Percentiles rank a stretch among this genome's conserved stretches.
Conservation (phyloP, 2,113 vertebrate genomes). For the Cyprinus carpio region DNA sequence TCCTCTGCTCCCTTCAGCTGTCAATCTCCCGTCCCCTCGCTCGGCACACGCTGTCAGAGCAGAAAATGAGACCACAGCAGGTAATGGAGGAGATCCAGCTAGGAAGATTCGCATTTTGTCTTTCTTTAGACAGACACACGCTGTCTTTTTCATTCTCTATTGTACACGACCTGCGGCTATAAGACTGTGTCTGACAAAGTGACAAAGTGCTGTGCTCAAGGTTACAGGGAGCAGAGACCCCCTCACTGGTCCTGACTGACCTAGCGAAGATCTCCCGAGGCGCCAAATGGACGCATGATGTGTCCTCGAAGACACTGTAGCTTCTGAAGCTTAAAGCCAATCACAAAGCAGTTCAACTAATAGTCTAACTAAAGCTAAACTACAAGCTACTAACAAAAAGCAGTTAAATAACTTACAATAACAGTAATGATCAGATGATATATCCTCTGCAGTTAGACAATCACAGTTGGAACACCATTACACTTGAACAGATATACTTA, state of each 20-base stretch:
- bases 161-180: neutral
- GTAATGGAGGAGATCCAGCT: constrained; percentile 43
- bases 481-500: neutral
- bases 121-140: constrained; percentile 18
- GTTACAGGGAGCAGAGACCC: constrained; percentile 10
- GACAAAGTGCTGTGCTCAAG: neutral
- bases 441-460: neutral
- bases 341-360: neutral
- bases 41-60: constrained; percentile 52
- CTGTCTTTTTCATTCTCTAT: constrained; percentile 8
- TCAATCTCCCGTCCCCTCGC: constrained; percentile 20
- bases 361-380: neutral
- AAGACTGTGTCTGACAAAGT: constrained; percentile 6
- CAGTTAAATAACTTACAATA: neutral
- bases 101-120: constrained; percentile 19
- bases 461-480: neutral
- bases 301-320: constrained; percentile 4
- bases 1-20: neutral
- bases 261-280: neutral
- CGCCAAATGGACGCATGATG: constrained; percentile 8
- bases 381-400: neutral
- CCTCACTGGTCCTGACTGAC: constrained; percentile 4
- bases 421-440: neutral
- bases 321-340: neutral
- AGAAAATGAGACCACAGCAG: constrained; percentile 59